Conservation (phyloP, 2,113 vertebrate genomes). For the Mastomys natalensis region DNA sequence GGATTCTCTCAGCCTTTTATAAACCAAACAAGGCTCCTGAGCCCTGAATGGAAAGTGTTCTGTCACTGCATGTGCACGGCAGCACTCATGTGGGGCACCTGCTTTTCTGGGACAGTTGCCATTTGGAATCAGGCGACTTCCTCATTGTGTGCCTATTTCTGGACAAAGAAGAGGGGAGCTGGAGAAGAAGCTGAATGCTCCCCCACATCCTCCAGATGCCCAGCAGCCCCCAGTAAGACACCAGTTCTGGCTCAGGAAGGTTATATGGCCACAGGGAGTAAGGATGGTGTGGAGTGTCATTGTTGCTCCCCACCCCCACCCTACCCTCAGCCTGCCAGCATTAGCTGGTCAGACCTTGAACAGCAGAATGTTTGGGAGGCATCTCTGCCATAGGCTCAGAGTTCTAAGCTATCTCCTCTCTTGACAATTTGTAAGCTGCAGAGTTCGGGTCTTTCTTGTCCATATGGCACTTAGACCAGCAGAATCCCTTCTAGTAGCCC, state of each 20-base stretch:
- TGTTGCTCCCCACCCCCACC: neutral
- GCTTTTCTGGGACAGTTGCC: conserved; percentile 74
- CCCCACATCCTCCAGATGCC: conserved; percentile 58
- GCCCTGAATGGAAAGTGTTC: neutral
- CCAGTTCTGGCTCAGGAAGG: rapidly evolving
- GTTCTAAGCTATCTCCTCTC: neutral
- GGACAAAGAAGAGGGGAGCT: conserved; percentile 53
- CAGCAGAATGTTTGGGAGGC: rapidly evolving
- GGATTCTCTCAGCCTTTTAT: neutral
- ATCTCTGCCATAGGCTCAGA: rapidly evolving
- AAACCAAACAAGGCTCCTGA: too few relatives aligned
- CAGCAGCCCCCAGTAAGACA: neutral
- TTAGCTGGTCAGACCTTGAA: neutral
- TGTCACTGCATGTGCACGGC: neutral
- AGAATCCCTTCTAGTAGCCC: neutral
- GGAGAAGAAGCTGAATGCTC: neutral
- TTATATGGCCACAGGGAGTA: rapidly evolving
- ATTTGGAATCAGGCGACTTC: conserved; percentile 67
- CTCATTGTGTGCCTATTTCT: conserved; percentile 71
- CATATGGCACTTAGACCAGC: rapidly evolving
- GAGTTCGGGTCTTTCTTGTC: neutral
- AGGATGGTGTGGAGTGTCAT: rapidly evolving
- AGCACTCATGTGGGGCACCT: conserved; percentile 44
- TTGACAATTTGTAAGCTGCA: neutral
- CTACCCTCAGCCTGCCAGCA: neutral